Conservation (phyloP, 2,113 vertebrate genomes). For the Oostethus manadensis region DNA sequence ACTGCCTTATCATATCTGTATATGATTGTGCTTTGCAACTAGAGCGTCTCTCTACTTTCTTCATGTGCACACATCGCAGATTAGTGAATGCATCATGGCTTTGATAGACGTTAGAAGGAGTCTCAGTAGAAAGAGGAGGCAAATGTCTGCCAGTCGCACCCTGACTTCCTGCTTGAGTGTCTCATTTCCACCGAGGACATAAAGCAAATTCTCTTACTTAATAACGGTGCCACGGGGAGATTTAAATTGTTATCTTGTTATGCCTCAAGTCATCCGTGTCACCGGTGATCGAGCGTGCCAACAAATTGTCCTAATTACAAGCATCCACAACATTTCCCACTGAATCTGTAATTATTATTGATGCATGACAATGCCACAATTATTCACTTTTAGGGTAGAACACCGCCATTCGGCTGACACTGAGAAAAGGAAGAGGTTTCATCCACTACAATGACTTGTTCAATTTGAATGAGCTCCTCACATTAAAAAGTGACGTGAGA, state of each 20-base stretch:
- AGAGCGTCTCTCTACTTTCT: conserved; percentile 26
- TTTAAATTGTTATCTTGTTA: conserved; percentile 43
- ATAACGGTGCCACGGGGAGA: conserved; percentile 38
- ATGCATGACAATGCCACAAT: conserved; percentile 17
- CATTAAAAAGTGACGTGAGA: conserved; percentile 35
- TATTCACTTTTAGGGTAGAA: conserved; percentile 26
- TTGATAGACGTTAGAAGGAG: conserved; percentile 45
- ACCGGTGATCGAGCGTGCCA: conserved; percentile 29
- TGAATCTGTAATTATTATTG: conserved; percentile 37
- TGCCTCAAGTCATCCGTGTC: conserved; percentile 37
- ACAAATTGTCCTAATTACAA: conserved; percentile 50
- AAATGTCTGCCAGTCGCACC: conserved; percentile 43
- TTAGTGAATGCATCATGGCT: conserved; percentile 26
- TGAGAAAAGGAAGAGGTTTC: conserved; percentile 24
- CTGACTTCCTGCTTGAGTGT: conserved; percentile 50
- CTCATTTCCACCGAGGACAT: conserved; percentile 19
- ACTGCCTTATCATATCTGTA: conserved; percentile 14
- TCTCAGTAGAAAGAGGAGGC: conserved; percentile 25
- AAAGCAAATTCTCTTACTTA: conserved; percentile 50
- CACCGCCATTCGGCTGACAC: conserved; percentile 24
- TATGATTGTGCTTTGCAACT: conserved; percentile 36
- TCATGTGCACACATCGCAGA: conserved; percentile 52
- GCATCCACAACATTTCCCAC: conserved; percentile 34
- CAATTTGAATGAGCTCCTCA: conserved; percentile 24
- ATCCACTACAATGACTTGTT: conserved; percentile 24